Base-by-base conservation (phyloP, 2,113 vertebrate genomes). In the Laticauda laticaudata region DNA sequence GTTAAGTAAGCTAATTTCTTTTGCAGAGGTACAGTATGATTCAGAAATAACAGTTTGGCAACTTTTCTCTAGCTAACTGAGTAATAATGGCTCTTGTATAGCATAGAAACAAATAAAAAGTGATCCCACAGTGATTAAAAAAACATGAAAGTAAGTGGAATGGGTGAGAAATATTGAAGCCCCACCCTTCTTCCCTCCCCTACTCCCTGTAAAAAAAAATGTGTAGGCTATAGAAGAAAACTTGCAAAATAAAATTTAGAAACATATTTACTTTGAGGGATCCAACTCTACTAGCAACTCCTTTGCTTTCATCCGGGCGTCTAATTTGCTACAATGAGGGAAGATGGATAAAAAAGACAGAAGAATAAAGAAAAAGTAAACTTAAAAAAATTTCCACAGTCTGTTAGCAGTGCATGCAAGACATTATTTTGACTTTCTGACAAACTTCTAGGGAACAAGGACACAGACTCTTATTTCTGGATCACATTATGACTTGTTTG, bases 201-300 rank as follows among this genome's bases (percentile, higher is more conserved):
- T 95, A 26, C 92, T 95, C 97, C 96, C 92, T 86, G 56, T 95
- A 98, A 34, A 97, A 96, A 48, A 95, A 97, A 97, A 98, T 97
- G 97, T 97, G 97, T 97, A 98, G 96, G 97, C 97, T 98, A 97
- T 96, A 97, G 97, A 98, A 97, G 93, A 97, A 97, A 98, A 98
- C 95, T 98, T 98, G 97, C 98, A 98, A 97, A 98, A 98, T 96
- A 97, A 98, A 98, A 96, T 97, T 98, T 97, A 98, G 97, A 98
- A 98, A 98, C 98, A 98, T 98, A 98, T 98, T 98, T 98, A 98
- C 98, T 98, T 98, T 98, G 97, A 98, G 98, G 97, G 98, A 98
- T 98, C 98, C 98, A 98, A 98, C 97, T 98, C 98, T 98, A 98
- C 98, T 98, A 98, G 98, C 97, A 98, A 98, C 98, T 98, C 97